Evolutionary conservation across 37 sponge, comb jelly and placozoan species (phyloP), one percentile per base, ranked within the genome.

Genomic region (Chondrilla cf. caribensis): DNA sequence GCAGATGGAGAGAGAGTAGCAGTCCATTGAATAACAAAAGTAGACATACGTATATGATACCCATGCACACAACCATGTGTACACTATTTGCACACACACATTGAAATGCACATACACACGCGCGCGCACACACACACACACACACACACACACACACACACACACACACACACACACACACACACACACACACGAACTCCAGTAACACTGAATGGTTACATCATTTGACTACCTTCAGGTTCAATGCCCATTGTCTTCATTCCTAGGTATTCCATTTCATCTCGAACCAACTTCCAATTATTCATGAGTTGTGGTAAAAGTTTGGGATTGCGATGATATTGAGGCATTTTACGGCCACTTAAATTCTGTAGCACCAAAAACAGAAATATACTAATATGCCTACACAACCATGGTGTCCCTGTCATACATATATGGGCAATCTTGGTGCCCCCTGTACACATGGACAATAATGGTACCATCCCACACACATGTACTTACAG

Each of bases 271-370:
- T 81, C 79, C 93, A 92, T 92, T 72, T 84, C 89, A 22, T 83
- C 87, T 33, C 83, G 67, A 37, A 89, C 93, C 19, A 86, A 59
- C 62, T 85, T 89, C 90, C 93, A 89, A 66, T 93, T 89, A 77
- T 87, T 89, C 67, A 82, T 90, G 9, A 83, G 59, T 37, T 93
- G 93, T 14, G 87, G 72, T n/a, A 36, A 54, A 5, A 92, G 77
- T 40, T 84, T 88, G 0, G 93, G 93, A 1, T 55, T 44, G 11
- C 36, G 43, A 21, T 84, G 81, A 58, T 76, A 86, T 7, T 77
- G 86, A 41, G 89, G 89, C 15, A 81, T 70, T 17, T 83, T 88
- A 31, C 44, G 78, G 5, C 82, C 82, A 19, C 84, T 79, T 17
- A 86, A 89, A 81, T 85, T 25, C 93, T 92, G 70, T 24, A 51